Evolutionary conservation across 2,113 vertebrate genomes (phyloP), one percentile per base, ranked within the genome.

Genomic region (Tachysurus fulvidraco): DNA sequence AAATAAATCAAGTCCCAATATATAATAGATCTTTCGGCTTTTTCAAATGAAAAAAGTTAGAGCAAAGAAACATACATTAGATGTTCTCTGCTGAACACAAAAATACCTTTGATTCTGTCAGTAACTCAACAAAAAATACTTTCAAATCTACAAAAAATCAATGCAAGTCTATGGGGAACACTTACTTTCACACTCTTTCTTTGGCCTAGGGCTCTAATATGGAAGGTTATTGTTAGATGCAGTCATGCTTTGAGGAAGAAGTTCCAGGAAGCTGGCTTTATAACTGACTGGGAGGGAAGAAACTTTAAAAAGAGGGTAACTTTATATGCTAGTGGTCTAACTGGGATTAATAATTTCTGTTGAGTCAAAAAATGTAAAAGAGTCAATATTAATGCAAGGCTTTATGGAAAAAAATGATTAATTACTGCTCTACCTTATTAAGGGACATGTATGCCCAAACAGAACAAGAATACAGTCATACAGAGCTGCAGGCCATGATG

Each of bases 401-500:
- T 7, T 13, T 77, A 25, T 54, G 36, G 0, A 13, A 55, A 59
- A 59, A 44, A 81, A 25, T 41, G 30, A 1, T 81, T 41, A 60
- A 23, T 5, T 10, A 41, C 78, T 60, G 55, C 12, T 81, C 30
- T 4, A 25, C 30, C 19, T 81, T 41, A 41, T 6, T 5, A 60
- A 25, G 19, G 30, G 52, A 60, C 21, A 59, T 81, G 60, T 44
- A 41, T 81, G 10, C 12, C 17, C 62, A 10, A 67, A 73, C 76
- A 41, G n/a, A 60, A 16, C 19, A 28, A 44, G 25, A 65, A 85
- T 89, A 71, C 85, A 69, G 87, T 89, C 83, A 88, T 83, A 88
- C 84, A 73, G 59, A 74, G 79, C 90, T 88, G 60, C 55, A 78
- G 89, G 92, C 90, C 79, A 86, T 83, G 88, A 86, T 93, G 92